Evolutionary conservation across 2,888 invertebrate genomes (phyloP).

Genomic region (Xanthia icteritia): DNA sequence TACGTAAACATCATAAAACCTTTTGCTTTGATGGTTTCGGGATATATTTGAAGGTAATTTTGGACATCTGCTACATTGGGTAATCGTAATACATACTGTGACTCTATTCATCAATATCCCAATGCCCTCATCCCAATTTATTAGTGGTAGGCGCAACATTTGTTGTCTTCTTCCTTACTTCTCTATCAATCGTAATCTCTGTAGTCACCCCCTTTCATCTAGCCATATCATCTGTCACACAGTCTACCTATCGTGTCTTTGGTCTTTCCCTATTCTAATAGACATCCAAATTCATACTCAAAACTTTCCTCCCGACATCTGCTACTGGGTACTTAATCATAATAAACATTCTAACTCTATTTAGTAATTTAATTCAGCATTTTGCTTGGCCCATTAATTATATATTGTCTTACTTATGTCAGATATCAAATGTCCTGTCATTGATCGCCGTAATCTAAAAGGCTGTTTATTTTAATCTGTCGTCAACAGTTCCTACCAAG

Average conservation of each 20-base stretch:
- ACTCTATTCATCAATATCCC: background rate
- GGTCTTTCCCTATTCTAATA: background rate
- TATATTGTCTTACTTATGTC: background rate
- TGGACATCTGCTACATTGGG: slow-evolving; percentile 9
- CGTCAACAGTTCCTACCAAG: too few species aligned
- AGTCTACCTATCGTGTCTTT: background rate
- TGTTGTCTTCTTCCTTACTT: too few species aligned
- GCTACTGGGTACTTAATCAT: background rate
- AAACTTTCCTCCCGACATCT: background rate
- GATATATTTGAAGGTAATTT: background rate
- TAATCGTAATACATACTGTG: background rate
- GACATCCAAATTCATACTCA: background rate
- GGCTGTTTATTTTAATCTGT: background rate
- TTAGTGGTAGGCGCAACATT: too few species aligned
- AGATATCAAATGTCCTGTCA: slow-evolving; percentile 21
- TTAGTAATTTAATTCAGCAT: background rate
- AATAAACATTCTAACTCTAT: too few species aligned
- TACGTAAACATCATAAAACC: slow-evolving; percentile 40
- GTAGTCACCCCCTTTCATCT: too few species aligned
- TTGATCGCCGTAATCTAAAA: background rate
- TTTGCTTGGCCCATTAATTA: background rate
- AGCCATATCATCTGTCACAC: background rate
- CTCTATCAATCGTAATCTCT: too few species aligned
- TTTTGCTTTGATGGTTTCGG: slow-evolving; percentile 11
- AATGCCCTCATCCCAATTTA: too few species aligned